phyloP scores from a whole-genome alignment of 1,140 invertebrate species.

The Pygmarrhopalites habei region DNA sequence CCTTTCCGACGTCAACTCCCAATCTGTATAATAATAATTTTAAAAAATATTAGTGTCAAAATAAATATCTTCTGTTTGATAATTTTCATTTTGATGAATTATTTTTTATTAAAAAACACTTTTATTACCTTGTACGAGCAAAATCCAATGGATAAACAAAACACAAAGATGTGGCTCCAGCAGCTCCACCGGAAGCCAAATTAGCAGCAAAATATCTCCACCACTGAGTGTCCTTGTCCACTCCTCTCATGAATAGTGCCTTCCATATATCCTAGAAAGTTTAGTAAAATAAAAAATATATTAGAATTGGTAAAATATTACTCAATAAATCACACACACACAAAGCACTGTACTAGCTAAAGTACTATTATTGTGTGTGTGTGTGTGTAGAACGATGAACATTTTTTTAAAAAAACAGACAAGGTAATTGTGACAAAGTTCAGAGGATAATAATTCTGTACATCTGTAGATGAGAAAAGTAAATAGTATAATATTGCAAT shows the following conservation, averaged over 20 bases:
- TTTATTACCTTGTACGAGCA: slow-evolving; percentile 52
- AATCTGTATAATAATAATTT: slow-evolving; percentile 56
- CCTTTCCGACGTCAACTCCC: slow-evolving; percentile 75
- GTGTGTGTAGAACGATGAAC: background rate
- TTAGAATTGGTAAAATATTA: too few relatives aligned
- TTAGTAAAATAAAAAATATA: too few relatives aligned
- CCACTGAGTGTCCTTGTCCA: slow-evolving; percentile 54
- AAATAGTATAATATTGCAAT: too few relatives aligned
- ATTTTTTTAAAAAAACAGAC: background rate
- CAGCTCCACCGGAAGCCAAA: slow-evolving; percentile 58
- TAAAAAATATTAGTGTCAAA: too few relatives aligned
- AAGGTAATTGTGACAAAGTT: background rate
- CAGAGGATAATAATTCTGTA: background rate
- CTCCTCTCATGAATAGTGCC: slow-evolving; percentile 4
- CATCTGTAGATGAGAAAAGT: background rate
- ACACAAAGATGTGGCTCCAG: slow-evolving; percentile 58
- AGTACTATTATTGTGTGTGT: too few relatives aligned
- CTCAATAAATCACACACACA: too few relatives aligned
- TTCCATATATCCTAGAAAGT: slow-evolving; percentile 19
- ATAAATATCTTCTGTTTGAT: background rate
- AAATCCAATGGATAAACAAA: slow-evolving; percentile 66
- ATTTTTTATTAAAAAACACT: too few relatives aligned
- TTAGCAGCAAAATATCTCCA: slow-evolving; percentile 54
- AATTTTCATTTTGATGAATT: too few relatives aligned
- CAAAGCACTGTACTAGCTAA: slow-evolving; percentile 24